phyloP scores from a whole-genome alignment of 2,797 vertebrate species.

The Etheostoma perlongum region DNA sequence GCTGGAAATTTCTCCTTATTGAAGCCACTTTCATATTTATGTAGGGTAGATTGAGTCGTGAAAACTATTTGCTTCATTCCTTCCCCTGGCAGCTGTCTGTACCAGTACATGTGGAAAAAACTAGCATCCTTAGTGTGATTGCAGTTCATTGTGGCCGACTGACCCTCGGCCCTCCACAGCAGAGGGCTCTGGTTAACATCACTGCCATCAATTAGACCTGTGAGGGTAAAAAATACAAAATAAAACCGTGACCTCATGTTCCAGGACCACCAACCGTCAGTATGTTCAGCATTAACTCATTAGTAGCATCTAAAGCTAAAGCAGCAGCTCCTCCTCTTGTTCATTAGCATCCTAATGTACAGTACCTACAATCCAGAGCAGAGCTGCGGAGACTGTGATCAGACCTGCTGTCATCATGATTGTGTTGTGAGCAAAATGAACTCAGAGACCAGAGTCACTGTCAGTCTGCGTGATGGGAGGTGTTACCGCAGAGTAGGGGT shows the following conservation, averaged over 20 bases:
- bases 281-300: background rate
- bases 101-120: slow-evolving; percentile 70
- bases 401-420: slow-evolving; percentile 21
- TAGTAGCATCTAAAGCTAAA: background rate
- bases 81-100: slow-evolving; percentile 63
- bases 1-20: slow-evolving; percentile 30
- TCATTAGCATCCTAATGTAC: background rate
- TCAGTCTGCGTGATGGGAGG: background rate
- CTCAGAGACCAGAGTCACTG: background rate
- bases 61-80: slow-evolving; percentile 46
- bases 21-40: slow-evolving; percentile 40
- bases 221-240: too few relatives aligned
- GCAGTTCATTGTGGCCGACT: slow-evolving; percentile 51
- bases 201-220: too few relatives aligned
- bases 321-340: too few relatives aligned
- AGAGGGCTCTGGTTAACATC: too few relatives aligned
- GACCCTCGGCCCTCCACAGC: too few relatives aligned
- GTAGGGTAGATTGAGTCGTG: background rate
- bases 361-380: slow-evolving; percentile 23
- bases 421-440: background rate
- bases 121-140: slow-evolving; percentile 2
- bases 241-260: too few relatives aligned
- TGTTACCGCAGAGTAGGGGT: too few relatives aligned
- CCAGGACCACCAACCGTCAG: background rate
- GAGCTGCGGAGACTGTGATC: slow-evolving; percentile 19